Base-by-base conservation (phyloP, 35 echinoderm and acorn worm genomes). In the Acanthaster planci region DNA sequence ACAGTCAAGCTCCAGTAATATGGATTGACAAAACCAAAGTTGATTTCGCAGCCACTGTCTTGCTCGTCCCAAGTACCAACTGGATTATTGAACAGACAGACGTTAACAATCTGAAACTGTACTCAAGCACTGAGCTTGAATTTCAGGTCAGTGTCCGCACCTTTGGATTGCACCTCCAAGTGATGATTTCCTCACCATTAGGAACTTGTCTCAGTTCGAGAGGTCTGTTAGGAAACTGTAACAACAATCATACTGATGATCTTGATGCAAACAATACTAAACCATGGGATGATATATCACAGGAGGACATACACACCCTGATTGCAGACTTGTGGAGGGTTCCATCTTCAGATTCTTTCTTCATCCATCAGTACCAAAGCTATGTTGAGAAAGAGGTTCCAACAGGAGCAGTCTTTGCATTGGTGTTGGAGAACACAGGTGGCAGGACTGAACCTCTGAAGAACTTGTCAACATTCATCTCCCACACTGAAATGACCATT, bases 161-260 rank as follows among this genome's bases (percentile, higher is more conserved):
- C 52, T 23, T 97, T 77, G 82, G 58, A 34, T 16, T 80, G 2
- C 89, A 86, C 51, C 34, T 97, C 23, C 80, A 91, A 37, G 38
- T 97, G 0, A 81, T 56, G 15, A 80, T 88, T 1, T 81, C 21
- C n/a, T 18, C 80, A 10, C 89, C 89, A 76, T 38, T 76, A 34
- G 82, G 77, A 3, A 27, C 75, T 9, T 92, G 89, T 67, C 27
- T 68, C 1, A n/a, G 31, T 21, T 85, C 89, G 32, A 50, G 22
- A 76, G 93, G 93, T 5, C 90, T 97, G 2, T 78, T 97, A 86
- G 93, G 92, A 50, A 94, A 90, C 40, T 94, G 92, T 82, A 90
- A 94, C 68, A 59, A 57, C 26, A 59, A 82, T 39, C 10, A 56
- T 22, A 59, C 27, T 19, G 88, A 94, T 87, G 87, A 90, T 64